Percentiles rank a stretch among this genome's conserved stretches.
These are phyloP conservation scores for Aythya baeri DNA, from an alignment of 2,113 vertebrate genomes.

Conservation along the genomic window DNA sequence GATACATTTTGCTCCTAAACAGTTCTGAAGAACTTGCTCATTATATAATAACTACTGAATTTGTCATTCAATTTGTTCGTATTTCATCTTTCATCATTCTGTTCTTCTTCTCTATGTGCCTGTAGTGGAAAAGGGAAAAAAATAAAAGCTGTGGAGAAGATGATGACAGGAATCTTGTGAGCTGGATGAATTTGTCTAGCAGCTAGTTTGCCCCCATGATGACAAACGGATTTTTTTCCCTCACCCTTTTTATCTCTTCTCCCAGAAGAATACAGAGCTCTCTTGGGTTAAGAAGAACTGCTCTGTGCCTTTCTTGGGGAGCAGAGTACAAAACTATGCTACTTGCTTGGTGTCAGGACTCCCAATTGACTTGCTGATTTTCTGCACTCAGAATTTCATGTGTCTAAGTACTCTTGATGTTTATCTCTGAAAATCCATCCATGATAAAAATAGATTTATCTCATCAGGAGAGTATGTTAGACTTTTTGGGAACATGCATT, in stretches of 20 bases:
- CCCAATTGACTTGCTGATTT: neutral
- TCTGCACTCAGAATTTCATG: neutral
- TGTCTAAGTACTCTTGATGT: neutral
- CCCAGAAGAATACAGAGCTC: neutral
- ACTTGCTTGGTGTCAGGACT: neutral
- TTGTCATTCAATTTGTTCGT: neutral
- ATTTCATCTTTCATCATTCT: neutral
- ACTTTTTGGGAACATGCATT: neutral
- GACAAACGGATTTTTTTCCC: neutral
- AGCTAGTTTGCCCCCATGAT: neutral
- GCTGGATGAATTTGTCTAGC: neutral
- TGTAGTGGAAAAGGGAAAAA: neutral
- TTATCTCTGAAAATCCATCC: neutral
- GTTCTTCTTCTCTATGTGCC: neutral
- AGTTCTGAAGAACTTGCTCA: neutral
- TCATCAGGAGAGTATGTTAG: neutral
- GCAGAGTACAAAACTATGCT: neutral
- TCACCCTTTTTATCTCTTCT: neutral
- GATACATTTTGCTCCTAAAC: constrained; percentile 3
- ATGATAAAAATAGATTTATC: neutral
- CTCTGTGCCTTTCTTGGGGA: neutral
- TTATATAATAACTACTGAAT: neutral
- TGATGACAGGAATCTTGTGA: neutral
- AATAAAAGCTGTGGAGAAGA: neutral
- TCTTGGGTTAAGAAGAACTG: neutral